Evolutionary conservation across 2,888 invertebrate species (phyloP).

Genomic region (Asteroscopus sphinx): DNA sequence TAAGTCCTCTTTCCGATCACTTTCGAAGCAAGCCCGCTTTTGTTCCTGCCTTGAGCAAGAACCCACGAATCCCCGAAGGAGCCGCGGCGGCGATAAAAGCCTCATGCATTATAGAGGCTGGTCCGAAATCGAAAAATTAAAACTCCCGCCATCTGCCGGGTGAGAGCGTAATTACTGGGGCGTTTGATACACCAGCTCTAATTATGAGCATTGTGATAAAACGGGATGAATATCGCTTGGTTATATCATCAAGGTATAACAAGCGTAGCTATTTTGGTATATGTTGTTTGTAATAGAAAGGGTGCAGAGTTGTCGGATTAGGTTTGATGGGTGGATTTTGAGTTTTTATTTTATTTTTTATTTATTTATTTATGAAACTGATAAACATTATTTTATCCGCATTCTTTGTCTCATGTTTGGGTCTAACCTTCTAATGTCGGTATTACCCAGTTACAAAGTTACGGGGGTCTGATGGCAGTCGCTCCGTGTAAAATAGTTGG

Average conservation of each 20-base stretch:
- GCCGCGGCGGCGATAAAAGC: constrained; percentile 88
- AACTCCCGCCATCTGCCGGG: constrained; percentile 86
- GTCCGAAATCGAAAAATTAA: constrained; percentile 90
- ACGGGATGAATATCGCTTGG: constrained; percentile 32
- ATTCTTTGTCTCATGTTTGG: no score
- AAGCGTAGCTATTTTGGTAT: background rate
- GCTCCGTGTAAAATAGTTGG: no score
- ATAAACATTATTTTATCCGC: no score
- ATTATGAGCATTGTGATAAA: constrained; percentile 62
- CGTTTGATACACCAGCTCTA: constrained; percentile 75
- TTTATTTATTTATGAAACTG: no score
- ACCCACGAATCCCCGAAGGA: constrained; percentile 81
- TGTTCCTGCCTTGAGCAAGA: constrained; percentile 46
- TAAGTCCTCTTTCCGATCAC: no score
- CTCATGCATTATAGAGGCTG: constrained; percentile 86
- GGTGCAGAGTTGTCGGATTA: constrained; percentile 7
- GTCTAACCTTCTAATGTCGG: no score
- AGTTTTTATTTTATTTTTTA: no score
- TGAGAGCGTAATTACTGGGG: constrained; percentile 76
- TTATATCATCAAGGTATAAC: background rate
- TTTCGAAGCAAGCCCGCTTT: constrained; percentile 52
- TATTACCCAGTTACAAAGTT: no score
- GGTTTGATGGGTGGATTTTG: no score
- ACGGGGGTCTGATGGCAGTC: no score
- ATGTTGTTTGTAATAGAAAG: background rate